A percentile compares a stretch with the other conserved stretches of the same genome.
These are phyloP conservation scores for Idaea dimidiata DNA, from an alignment of 2,888 invertebrate species.

Conservation along the genomic window DNA sequence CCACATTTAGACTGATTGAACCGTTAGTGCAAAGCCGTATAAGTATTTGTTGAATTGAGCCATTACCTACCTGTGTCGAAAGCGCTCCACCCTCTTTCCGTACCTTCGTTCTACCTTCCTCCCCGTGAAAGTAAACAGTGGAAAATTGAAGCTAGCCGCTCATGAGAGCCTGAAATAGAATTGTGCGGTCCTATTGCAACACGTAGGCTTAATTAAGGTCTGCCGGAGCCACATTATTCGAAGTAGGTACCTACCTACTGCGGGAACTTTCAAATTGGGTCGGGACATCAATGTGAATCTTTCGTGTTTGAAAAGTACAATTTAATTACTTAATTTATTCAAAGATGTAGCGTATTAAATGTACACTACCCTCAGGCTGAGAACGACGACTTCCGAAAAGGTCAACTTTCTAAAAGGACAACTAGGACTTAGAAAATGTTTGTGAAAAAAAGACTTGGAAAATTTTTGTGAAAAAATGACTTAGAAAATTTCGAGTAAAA, in stretches of 20 bases:
- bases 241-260: background rate
- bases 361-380: no score
- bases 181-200: slow-evolving; percentile 22
- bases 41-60: slow-evolving; percentile 28
- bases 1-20: slow-evolving; percentile 12
- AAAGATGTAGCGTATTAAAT: slow-evolving; percentile 9
- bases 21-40: slow-evolving; percentile 18
- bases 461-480: no score
- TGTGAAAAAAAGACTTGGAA: no score
- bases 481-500: no score
- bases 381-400: no score
- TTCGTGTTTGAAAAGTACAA: background rate
- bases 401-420: no score
- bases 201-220: slow-evolving; percentile 23
- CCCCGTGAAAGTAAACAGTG: slow-evolving; percentile 30
- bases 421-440: no score
- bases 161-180: slow-evolving; percentile 31
- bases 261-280: background rate
- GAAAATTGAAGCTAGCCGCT: slow-evolving; percentile 33
- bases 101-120: slow-evolving; percentile 12
- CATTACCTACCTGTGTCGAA: slow-evolving; percentile 19
- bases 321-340: background rate
- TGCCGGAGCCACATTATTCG: slow-evolving; percentile 6
- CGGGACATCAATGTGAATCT: background rate
- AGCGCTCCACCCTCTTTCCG: slow-evolving; percentile 15